These are phyloP conservation scores for Sympetrum striolatum DNA, from an alignment of 2,888 invertebrate genomes.

Conservation along the genomic window DNA sequence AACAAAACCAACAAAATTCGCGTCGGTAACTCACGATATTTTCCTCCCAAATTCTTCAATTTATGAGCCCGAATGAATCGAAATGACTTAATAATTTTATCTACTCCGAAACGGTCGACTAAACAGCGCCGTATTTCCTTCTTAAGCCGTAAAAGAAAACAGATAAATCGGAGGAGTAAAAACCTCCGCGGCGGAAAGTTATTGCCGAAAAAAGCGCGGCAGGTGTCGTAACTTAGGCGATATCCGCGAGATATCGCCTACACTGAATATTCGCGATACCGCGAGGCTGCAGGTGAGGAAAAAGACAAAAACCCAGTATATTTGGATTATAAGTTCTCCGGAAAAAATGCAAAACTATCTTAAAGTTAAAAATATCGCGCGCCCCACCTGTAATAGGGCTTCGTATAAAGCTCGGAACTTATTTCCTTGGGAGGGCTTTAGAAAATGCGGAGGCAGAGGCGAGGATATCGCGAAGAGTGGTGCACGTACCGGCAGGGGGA, in stretches of 20 bases:
- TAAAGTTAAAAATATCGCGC: not conserved
- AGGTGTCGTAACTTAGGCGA: not conserved
- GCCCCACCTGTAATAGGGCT: not conserved
- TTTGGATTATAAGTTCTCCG: constrained; percentile 18
- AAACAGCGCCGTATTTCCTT: not conserved
- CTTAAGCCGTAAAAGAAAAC: not conserved
- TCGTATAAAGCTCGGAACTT: not conserved
- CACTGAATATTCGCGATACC: constrained; percentile 18
- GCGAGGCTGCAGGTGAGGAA: not conserved
- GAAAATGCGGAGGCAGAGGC: not conserved
- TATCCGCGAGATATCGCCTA: not conserved
- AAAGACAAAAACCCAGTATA: not conserved
- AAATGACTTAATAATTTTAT: not conserved
- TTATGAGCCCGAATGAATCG: not conserved
- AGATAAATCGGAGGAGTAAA: not conserved
- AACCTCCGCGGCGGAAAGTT: not conserved
- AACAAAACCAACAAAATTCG: too few species aligned
- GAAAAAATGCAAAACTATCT: not conserved
- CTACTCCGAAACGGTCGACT: not conserved
- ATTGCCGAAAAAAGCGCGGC: not conserved
- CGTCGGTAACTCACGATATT: too few species aligned
- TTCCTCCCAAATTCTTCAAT: not conserved
- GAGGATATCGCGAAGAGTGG: not conserved
- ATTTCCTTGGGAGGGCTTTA: not conserved
- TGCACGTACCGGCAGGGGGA: not conserved